phyloP scores from a whole-genome alignment of 1,140 invertebrate species.

The Cydia splendana region DNA sequence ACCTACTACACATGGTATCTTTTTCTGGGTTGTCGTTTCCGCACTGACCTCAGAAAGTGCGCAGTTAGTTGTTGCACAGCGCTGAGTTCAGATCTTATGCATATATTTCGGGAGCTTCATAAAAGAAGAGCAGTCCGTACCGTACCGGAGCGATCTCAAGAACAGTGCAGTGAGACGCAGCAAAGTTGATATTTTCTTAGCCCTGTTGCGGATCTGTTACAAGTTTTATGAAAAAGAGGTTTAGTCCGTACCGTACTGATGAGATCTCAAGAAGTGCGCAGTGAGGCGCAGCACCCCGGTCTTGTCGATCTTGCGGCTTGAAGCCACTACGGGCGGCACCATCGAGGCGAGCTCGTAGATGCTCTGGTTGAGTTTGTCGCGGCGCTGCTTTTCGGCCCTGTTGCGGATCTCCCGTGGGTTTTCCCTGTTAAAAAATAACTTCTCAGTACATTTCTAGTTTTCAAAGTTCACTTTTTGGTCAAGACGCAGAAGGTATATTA shows the following conservation, averaged over 20 bases:
- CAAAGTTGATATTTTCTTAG: conserved; percentile 92
- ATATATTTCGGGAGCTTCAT: conserved; percentile 31
- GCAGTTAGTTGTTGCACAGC: conserved; percentile 91
- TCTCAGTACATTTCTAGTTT: background rate
- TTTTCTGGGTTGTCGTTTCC: no score
- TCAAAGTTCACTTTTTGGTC: no score
- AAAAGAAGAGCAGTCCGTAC: conserved; percentile 44
- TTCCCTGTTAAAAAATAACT: conserved; percentile 77
- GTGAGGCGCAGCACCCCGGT: conserved; percentile 92
- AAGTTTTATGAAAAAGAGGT: conserved; percentile 29
- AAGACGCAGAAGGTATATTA: no score
- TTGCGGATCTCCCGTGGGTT: conserved; percentile 89
- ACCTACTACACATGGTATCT: no score
- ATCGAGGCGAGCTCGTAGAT: conserved; percentile 90
- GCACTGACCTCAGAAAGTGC: conserved; percentile 82
- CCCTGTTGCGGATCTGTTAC: background rate
- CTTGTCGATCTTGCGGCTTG: conserved; percentile 92
- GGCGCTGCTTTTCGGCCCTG: conserved; percentile 91
- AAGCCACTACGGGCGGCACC: conserved; percentile 90
- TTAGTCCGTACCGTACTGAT: conserved; percentile 67
- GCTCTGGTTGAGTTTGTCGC: conserved; percentile 93
- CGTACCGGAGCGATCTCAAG: conserved; percentile 78
- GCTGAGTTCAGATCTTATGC: conserved; percentile 86
- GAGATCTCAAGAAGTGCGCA: conserved; percentile 85
- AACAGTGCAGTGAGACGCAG: conserved; percentile 90